phyloP scores from a whole-genome alignment of 2,888 invertebrate genomes.

The Chorisops tibialis region DNA sequence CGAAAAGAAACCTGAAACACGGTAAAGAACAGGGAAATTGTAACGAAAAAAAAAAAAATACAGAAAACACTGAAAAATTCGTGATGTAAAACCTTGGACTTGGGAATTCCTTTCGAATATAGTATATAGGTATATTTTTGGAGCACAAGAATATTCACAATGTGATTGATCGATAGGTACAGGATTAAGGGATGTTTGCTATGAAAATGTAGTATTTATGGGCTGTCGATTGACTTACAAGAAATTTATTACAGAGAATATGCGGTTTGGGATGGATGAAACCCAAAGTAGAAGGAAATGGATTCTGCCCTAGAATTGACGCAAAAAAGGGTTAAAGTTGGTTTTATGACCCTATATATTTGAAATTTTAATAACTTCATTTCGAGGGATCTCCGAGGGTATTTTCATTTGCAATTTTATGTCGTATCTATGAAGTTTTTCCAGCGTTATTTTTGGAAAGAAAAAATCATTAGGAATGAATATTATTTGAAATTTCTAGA shows the following conservation, averaged over 20 bases:
- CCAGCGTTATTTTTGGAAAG: no score
- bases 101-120: background rate
- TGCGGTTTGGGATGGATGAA: background rate
- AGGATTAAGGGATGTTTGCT: constrained; percentile 27
- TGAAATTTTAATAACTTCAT: constrained; percentile 25
- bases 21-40: background rate
- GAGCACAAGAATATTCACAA: constrained; percentile 21
- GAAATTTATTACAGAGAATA: constrained; percentile 24
- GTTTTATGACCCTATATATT: constrained; percentile 21
- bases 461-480: no score
- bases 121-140: no score
- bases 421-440: no score
- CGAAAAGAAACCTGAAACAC: constrained; percentile 10
- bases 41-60: background rate
- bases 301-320: background rate
- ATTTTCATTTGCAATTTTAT: constrained; percentile 3
- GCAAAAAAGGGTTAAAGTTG: constrained; percentile 15
- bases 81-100: background rate
- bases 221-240: constrained; percentile 31
- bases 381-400: constrained; percentile 2
- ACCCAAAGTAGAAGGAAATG: background rate
- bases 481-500: no score
- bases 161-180: constrained; percentile 28
- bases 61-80: background rate
- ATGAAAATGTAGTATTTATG: constrained; percentile 28